phyloP scores from a whole-genome alignment of 2,797 vertebrate species.

The Eutrigla gurnardus region DNA sequence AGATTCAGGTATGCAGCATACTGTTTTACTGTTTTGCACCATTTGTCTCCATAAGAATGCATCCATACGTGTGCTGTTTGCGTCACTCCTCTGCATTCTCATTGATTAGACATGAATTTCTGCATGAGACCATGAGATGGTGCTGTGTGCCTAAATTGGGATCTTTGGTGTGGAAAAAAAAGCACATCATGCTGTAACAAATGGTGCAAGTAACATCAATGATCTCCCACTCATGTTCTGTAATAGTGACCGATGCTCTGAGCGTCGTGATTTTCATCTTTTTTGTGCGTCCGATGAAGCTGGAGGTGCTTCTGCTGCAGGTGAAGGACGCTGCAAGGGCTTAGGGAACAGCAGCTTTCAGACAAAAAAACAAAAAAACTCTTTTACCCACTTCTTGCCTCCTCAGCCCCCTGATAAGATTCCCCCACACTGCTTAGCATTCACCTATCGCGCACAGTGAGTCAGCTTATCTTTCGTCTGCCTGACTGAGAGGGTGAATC shows the following conservation, averaged over 20 bases:
- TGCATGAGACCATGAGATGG: slow-evolving; percentile 82
- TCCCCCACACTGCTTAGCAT: slow-evolving; percentile 68
- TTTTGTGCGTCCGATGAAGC: neutral
- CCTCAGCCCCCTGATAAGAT: slow-evolving; percentile 57
- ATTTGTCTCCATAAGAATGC: neutral
- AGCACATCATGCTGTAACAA: slow-evolving; percentile 11
- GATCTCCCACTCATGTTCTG: slow-evolving; percentile 7
- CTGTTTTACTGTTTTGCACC: neutral
- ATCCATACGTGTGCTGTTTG: neutral
- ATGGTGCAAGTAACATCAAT: slow-evolving; percentile 21
- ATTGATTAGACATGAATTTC: slow-evolving; percentile 62
- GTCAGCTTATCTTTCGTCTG: slow-evolving; percentile 73
- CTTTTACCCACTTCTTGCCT: slow-evolving; percentile 45
- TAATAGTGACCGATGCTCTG: neutral
- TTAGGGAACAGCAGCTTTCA: slow-evolving; percentile 23
- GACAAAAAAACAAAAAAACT: slow-evolving; percentile 2
- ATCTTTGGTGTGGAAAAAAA: slow-evolving; percentile 13
- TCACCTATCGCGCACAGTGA: slow-evolving; percentile 67
- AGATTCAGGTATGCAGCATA: neutral
- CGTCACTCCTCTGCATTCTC: neutral
- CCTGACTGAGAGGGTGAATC: slow-evolving; percentile 62
- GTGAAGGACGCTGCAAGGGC: slow-evolving; percentile 49
- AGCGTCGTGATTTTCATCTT: slow-evolving; percentile 9
- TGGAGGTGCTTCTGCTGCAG: slow-evolving; percentile 4
- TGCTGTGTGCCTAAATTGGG: slow-evolving; percentile 75